Evolutionary conservation across 2,888 invertebrate species (phyloP).

Genomic region (Geotrupes spiniger): DNA sequence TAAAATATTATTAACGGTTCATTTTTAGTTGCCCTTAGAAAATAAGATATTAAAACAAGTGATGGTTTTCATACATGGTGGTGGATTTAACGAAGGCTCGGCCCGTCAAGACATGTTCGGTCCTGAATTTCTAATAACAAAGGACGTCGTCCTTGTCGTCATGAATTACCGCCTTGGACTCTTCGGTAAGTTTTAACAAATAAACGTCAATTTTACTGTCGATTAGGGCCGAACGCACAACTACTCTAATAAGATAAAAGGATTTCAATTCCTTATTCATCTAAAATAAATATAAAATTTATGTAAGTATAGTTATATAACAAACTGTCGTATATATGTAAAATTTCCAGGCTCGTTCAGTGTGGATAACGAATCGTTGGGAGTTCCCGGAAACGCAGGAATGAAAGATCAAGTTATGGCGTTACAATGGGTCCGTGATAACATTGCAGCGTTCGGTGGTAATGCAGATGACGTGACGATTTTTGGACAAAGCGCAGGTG

Average conservation of each 20-base stretch:
- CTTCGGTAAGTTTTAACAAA: slow-evolving; percentile 17
- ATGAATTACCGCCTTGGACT: slow-evolving; percentile 67
- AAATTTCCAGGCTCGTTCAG: slow-evolving; percentile 39
- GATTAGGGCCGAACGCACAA: too few relatives aligned
- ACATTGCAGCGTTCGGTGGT: slow-evolving; percentile 44
- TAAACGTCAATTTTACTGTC: too few relatives aligned
- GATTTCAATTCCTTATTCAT: background rate
- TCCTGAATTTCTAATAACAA: slow-evolving; percentile 66
- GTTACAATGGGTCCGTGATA: slow-evolving; percentile 42
- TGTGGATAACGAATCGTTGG: slow-evolving; percentile 36
- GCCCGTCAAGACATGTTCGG: slow-evolving; percentile 66
- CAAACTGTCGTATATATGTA: background rate
- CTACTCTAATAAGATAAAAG: background rate
- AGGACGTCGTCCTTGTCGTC: slow-evolving; percentile 65
- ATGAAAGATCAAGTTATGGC: slow-evolving; percentile 46
- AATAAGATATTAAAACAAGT: slow-evolving; percentile 55
- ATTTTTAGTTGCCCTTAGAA: slow-evolving; percentile 27
- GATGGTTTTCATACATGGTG: slow-evolving; percentile 73
- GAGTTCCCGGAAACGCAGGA: slow-evolving; percentile 46
- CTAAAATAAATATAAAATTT: background rate
- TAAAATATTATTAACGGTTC: background rate
- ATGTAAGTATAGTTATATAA: too few relatives aligned
- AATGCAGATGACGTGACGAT: slow-evolving; percentile 42
- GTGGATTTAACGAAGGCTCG: slow-evolving; percentile 72
- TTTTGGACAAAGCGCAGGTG: slow-evolving; percentile 48